Evolutionary conservation across 2,888 invertebrate species (phyloP).

Genomic region (Arctia plantaginis): DNA sequence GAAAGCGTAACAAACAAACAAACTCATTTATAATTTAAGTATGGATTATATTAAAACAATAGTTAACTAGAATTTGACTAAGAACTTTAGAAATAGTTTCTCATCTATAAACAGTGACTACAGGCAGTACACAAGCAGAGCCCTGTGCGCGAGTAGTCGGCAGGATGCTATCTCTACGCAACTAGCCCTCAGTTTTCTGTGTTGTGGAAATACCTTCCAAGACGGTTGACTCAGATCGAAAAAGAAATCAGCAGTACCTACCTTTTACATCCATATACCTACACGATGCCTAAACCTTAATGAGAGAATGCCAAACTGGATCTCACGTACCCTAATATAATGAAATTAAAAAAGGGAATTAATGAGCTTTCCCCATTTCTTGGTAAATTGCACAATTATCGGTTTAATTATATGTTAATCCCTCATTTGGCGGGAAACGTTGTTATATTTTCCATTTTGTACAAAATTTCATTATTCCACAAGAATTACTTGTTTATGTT

Average conservation of each 20-base stretch:
- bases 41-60: too few relatives aligned
- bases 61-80: too few relatives aligned
- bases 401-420: slow-evolving; percentile 68
- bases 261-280: background rate
- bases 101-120: too few relatives aligned
- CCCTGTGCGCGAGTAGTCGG: too few relatives aligned
- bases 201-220: too few relatives aligned
- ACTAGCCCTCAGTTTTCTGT: too few relatives aligned
- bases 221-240: background rate
- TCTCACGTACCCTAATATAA: slow-evolving; percentile 12
- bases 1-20: too few relatives aligned
- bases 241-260: background rate
- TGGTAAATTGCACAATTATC: slow-evolving; percentile 74
- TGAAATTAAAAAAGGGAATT: slow-evolving; percentile 58
- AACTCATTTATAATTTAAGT: too few relatives aligned
- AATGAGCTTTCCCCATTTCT: slow-evolving; percentile 66
- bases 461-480: slow-evolving; percentile 18
- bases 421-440: slow-evolving; percentile 57
- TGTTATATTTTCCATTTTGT: slow-evolving; percentile 40
- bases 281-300: background rate
- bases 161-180: background rate
- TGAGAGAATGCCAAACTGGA: slow-evolving; percentile 17
- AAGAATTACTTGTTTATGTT: slow-evolving; percentile 17
- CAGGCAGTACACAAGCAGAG: too few relatives aligned
- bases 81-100: too few relatives aligned